Percentiles rank a stretch among this genome's conserved stretches.
These are phyloP conservation scores for Nephrotoma flavescens DNA, from an alignment of 2,888 invertebrate species.

Conservation along the genomic window DNA sequence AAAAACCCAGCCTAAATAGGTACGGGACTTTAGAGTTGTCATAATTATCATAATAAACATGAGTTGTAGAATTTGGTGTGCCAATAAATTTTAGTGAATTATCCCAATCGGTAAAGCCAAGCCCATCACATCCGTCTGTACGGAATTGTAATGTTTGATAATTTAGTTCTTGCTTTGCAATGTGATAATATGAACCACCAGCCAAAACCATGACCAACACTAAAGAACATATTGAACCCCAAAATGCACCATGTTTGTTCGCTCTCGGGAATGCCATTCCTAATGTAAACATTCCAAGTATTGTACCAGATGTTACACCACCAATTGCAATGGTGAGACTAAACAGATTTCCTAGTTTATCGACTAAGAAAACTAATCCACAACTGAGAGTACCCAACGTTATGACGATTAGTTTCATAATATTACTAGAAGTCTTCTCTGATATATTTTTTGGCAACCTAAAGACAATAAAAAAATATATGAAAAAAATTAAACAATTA, in stretches of 20 bases:
- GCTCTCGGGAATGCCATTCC: conserved; percentile 53
- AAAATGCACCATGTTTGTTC: conserved; percentile 43
- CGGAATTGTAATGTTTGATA: conserved; percentile 12
- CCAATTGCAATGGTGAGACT: conserved; percentile 47
- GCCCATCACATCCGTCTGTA: conserved; percentile 13
- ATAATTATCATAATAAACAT: neutral
- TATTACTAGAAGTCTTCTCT: conserved; percentile 17
- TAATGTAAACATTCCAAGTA: conserved; percentile 50
- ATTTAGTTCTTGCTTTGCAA: conserved; percentile 19
- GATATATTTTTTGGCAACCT: conserved; percentile 23
- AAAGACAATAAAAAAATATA: neutral
- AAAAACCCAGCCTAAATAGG: conserved; percentile 46
- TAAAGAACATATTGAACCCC: conserved; percentile 37
- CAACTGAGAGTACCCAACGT: conserved; percentile 36
- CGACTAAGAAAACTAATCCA: conserved; percentile 40
- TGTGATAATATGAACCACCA: conserved; percentile 36
- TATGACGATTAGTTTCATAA: conserved; percentile 29
- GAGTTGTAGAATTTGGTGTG: neutral
- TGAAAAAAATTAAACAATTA: neutral
- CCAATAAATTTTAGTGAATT: neutral
- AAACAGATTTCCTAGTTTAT: conserved; percentile 49
- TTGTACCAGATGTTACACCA: conserved; percentile 49
- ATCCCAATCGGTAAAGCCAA: neutral
- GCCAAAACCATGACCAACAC: conserved; percentile 37
- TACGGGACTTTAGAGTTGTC: neutral